These are phyloP conservation scores for Monopis laevigella DNA, from an alignment of 2,888 invertebrate genomes.

Conservation along the genomic window DNA sequence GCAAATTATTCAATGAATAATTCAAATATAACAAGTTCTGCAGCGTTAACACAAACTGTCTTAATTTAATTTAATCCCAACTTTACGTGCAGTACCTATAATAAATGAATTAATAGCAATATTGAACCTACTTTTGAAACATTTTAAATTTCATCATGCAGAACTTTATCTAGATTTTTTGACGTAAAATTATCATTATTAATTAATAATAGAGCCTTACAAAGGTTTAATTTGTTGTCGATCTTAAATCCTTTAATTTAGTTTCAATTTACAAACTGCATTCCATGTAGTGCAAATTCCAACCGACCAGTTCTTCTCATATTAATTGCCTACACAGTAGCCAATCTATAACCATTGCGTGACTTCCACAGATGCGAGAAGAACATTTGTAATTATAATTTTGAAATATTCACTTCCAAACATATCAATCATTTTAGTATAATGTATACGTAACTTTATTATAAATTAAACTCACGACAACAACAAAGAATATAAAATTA, in stretches of 20 bases:
- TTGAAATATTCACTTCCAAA: neutral
- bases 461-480: neutral
- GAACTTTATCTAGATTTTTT: no score
- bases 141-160: no score
- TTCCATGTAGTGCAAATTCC: slow-evolving; percentile 26
- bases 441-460: neutral
- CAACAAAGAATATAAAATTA: neutral
- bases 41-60: slow-evolving; percentile 1
- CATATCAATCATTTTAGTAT: no score
- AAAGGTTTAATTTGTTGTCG: no score
- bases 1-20: neutral
- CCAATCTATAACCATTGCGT: slow-evolving; percentile 21
- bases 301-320: slow-evolving; percentile 34
- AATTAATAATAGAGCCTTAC: no score
- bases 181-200: no score
- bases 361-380: slow-evolving; percentile 3
- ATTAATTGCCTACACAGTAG: slow-evolving; percentile 32
- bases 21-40: slow-evolving; percentile 7
- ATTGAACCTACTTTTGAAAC: no score
- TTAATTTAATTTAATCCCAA: slow-evolving; percentile 7
- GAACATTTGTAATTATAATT: slow-evolving; percentile 4
- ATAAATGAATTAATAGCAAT: no score
- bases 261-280: slow-evolving; percentile 10
- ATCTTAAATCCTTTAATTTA: slow-evolving; percentile 9
- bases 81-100: no score